Evolutionary conservation across 2,113 vertebrate genomes (phyloP).

Genomic region (Clarias gariepinus): DNA sequence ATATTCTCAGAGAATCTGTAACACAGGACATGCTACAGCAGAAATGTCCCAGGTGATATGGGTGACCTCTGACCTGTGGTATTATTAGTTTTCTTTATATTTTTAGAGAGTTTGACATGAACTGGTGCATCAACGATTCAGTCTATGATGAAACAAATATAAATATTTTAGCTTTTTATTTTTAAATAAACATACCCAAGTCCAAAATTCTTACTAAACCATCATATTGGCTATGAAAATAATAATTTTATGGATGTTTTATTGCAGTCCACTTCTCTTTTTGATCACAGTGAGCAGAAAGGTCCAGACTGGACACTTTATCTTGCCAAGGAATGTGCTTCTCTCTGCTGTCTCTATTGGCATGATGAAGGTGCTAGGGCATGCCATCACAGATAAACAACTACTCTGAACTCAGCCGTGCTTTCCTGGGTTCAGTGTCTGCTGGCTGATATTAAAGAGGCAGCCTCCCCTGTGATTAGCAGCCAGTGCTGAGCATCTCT

Average conservation of each 20-base stretch:
- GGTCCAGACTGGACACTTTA: slow-evolving; percentile 64
- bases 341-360: slow-evolving; percentile 58
- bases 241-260: neutral
- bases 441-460: slow-evolving; percentile 52
- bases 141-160: neutral
- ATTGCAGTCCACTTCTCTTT: slow-evolving; percentile 43
- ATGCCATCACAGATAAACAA: slow-evolving; percentile 69
- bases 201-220: slow-evolving; percentile 24
- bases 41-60: neutral
- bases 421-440: slow-evolving; percentile 53
- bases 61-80: neutral
- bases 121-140: neutral
- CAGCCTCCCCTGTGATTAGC: slow-evolving; percentile 60
- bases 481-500: slow-evolving; percentile 6
- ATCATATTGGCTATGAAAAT: neutral
- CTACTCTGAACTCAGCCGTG: slow-evolving; percentile 60
- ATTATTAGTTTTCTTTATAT: neutral
- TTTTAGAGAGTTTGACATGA: neutral
- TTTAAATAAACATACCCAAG: slow-evolving; percentile 42
- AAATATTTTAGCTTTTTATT: neutral
- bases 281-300: slow-evolving; percentile 52
- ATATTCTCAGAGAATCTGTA: slow-evolving; percentile 3
- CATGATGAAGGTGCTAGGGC: slow-evolving; percentile 62
- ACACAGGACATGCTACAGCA: neutral
- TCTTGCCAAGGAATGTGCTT: slow-evolving; percentile 53